These are phyloP conservation scores for Pithys albifrons DNA, from an alignment of 2,113 vertebrate genomes.

Conservation along the genomic window DNA sequence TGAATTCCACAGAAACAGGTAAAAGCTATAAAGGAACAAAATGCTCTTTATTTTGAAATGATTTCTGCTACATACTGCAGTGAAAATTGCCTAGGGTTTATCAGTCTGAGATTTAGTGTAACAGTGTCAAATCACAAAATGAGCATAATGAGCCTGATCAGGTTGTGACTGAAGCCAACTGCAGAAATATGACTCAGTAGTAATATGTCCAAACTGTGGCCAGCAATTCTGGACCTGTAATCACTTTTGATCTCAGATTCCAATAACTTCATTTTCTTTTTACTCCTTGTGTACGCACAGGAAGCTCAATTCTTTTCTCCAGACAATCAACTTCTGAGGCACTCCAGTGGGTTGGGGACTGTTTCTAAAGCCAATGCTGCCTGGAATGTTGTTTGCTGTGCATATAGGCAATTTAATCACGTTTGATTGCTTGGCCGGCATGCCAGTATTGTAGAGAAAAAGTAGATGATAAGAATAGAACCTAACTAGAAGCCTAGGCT, in stretches of 20 bases:
- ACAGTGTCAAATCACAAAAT: neutral
- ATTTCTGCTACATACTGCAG: neutral
- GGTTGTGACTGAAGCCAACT: neutral
- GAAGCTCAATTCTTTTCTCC: neutral
- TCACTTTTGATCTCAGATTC: neutral
- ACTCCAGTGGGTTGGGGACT: neutral
- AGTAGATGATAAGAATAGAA: neutral
- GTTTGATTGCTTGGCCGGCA: neutral
- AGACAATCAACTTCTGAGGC: neutral
- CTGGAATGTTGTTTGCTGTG: neutral
- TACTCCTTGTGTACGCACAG: neutral
- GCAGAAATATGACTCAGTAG: neutral
- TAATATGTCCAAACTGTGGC: neutral
- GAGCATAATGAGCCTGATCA: neutral
- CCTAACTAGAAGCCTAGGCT: neutral
- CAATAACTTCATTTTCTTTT: neutral
- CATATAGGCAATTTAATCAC: neutral
- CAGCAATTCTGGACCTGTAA: neutral
- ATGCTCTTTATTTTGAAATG: neutral
- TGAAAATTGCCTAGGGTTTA: conserved; percentile 36
- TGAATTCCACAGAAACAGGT: neutral
- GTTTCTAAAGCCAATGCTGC: neutral
- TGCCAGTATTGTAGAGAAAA: neutral
- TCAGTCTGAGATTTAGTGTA: neutral
- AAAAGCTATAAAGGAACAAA: conserved; percentile 6